These are phyloP conservation scores for Schrankia costaestrigalis DNA, from an alignment of 2,888 invertebrate species.

Conservation along the genomic window DNA sequence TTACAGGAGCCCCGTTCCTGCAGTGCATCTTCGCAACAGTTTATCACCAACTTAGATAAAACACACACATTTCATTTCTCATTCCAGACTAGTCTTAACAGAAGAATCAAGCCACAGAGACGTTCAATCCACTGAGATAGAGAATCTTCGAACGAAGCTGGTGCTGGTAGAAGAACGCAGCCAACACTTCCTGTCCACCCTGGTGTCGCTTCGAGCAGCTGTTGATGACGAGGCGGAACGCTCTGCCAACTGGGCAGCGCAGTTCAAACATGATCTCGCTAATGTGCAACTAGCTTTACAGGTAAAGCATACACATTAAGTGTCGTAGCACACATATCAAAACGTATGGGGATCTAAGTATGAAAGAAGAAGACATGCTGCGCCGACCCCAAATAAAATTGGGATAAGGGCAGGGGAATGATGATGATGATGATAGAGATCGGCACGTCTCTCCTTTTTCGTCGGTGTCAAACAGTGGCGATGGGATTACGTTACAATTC, in stretches of 20 bases:
- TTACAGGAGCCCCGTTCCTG: too few species aligned
- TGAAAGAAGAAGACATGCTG: too few species aligned
- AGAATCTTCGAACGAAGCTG: constrained; percentile 63
- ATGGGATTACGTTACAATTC: too few species aligned
- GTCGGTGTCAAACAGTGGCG: too few species aligned
- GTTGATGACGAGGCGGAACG: constrained; percentile 76
- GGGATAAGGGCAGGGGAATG: too few species aligned
- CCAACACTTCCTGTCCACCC: constrained; percentile 66
- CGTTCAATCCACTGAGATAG: constrained; percentile 61
- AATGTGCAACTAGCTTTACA: constrained; percentile 73
- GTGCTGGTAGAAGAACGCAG: constrained; percentile 66
- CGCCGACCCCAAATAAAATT: too few species aligned
- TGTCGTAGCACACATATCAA: too few species aligned
- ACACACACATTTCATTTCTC: neutral
- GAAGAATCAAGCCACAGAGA: constrained; percentile 63
- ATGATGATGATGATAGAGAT: too few species aligned
- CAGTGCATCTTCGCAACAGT: too few species aligned
- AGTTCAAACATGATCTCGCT: constrained; percentile 76
- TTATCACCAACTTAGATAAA: neutral
- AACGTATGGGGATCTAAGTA: too few species aligned
- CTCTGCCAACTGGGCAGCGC: constrained; percentile 71
- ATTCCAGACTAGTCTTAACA: constrained; percentile 52
- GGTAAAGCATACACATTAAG: too few species aligned
- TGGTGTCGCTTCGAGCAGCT: constrained; percentile 67
- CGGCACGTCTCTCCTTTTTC: too few species aligned